Percentiles rank a stretch among this genome's conserved stretches.
These are phyloP conservation scores for Thymallus thymallus DNA, from an alignment of 2,113 vertebrate genomes.

Conservation along the genomic window DNA sequence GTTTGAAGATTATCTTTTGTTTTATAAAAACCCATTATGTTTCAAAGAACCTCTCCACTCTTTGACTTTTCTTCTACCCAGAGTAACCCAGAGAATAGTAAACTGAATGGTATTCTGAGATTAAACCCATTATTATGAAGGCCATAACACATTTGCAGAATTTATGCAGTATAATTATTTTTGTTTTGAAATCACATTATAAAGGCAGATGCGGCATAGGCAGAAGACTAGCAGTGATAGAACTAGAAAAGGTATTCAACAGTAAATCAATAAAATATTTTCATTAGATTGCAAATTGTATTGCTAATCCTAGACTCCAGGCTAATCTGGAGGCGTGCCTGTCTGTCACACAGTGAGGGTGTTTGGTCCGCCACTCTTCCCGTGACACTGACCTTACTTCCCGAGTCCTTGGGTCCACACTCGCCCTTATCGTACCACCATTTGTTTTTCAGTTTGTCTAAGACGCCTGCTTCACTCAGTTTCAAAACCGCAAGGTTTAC, in stretches of 20 bases:
- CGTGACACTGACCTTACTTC: slow-evolving; percentile 99
- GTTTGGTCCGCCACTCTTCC: not conserved
- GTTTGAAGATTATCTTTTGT: too few species aligned
- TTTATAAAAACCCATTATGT: too few species aligned
- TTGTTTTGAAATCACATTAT: not conserved
- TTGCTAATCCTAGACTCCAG: not conserved
- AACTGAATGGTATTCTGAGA: too few species aligned
- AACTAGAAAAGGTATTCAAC: not conserved
- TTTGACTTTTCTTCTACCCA: too few species aligned
- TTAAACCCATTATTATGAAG: too few species aligned
- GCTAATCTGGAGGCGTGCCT: not conserved
- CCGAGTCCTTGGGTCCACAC: slow-evolving; percentile 99
- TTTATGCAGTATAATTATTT: too few species aligned
- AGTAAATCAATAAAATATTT: too few species aligned
- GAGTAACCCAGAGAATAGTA: too few species aligned
- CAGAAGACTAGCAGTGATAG: not conserved
- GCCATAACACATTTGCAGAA: too few species aligned
- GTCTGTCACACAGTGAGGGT: slow-evolving; percentile 8
- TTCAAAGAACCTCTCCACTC: too few species aligned
- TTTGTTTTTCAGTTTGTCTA: slow-evolving; percentile 99
- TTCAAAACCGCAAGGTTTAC: slow-evolving; percentile 99
- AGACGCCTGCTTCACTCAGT: slow-evolving; percentile 99
- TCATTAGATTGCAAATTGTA: not conserved
- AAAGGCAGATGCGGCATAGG: not conserved
- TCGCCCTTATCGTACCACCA: slow-evolving; percentile 99